phyloP scores from a whole-genome alignment of 2,797 vertebrate species.

The Characodon lateralis region DNA sequence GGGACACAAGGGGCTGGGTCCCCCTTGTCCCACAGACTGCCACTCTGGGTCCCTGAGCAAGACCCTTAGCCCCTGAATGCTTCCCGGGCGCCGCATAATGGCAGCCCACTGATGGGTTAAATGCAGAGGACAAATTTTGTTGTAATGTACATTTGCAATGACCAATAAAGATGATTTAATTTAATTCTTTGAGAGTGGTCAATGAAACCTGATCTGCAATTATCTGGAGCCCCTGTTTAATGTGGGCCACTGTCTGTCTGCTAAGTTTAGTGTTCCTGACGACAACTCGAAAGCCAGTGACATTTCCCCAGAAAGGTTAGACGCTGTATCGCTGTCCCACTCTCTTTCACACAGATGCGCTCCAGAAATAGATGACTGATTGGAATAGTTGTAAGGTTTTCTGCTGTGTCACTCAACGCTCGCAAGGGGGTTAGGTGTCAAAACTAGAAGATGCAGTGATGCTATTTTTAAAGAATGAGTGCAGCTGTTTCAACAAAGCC shows the following conservation, averaged over 20 bases:
- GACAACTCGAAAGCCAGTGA: constrained; percentile 56
- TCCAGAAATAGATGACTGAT: constrained; percentile 67
- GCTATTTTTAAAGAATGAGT: constrained; percentile 42
- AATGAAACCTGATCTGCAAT: constrained; percentile 9
- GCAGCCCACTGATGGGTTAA: too few relatives aligned
- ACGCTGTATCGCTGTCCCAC: constrained; percentile 72
- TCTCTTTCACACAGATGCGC: constrained; percentile 20
- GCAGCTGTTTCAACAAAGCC: constrained; percentile 14
- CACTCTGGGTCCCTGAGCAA: too few relatives aligned
- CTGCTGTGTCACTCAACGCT: constrained; percentile 58
- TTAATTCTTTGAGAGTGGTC: constrained; percentile 8
- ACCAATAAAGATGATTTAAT: too few relatives aligned
- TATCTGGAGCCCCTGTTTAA: constrained; percentile 18
- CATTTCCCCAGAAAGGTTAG: constrained; percentile 82
- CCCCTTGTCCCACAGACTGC: too few relatives aligned
- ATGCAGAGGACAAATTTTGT: too few relatives aligned
- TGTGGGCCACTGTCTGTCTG: constrained; percentile 7
- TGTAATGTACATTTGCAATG: too few relatives aligned
- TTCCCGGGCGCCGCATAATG: too few relatives aligned
- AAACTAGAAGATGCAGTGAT: constrained; percentile 6
- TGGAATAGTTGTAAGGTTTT: constrained; percentile 40
- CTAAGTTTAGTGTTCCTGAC: constrained; percentile 14
- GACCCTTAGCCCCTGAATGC: too few relatives aligned
- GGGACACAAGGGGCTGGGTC: too few relatives aligned
- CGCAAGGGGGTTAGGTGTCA: constrained; percentile 43